Evolutionary conservation across 2,888 invertebrate species (phyloP).

Genomic region (Perdita meconis): DNA sequence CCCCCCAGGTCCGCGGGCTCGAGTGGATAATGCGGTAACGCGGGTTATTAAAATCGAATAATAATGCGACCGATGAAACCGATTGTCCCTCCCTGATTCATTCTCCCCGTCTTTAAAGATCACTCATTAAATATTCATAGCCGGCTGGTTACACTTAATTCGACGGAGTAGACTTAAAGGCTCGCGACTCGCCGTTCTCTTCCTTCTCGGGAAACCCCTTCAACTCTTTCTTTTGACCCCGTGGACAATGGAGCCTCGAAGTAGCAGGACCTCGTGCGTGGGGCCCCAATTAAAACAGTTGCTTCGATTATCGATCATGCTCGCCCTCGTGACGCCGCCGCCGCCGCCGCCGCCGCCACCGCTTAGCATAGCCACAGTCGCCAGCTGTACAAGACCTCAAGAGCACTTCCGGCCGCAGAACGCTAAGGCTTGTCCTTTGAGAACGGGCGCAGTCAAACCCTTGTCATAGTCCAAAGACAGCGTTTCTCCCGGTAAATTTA

Average conservation of each 20-base stretch:
- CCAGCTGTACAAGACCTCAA: constrained; percentile 39
- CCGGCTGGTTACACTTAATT: constrained; percentile 39
- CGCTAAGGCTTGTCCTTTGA: constrained; percentile 63
- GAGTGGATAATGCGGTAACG: constrained; percentile 9
- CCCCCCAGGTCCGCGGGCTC: background rate
- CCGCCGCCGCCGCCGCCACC: too few species aligned
- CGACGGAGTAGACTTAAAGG: constrained; percentile 19
- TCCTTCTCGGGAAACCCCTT: background rate
- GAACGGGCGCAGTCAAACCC: constrained; percentile 57
- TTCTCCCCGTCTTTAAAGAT: constrained; percentile 1
- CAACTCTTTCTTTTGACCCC: constrained; percentile 3
- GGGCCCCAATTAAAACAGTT: constrained; percentile 39
- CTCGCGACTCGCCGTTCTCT: background rate
- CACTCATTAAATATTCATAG: constrained; percentile 48
- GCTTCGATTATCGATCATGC: constrained; percentile 59
- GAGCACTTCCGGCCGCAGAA: constrained; percentile 58
- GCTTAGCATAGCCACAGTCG: constrained; percentile 29
- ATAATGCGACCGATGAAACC: constrained; percentile 19
- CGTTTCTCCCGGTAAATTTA: constrained; percentile 54
- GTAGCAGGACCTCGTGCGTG: constrained; percentile 7
- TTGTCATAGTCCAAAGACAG: constrained; percentile 57
- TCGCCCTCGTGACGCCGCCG: constrained; percentile 15
- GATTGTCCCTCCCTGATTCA: constrained; percentile 15
- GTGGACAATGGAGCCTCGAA: background rate
- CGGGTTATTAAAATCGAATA: constrained; percentile 49